A percentile compares a stretch with the other conserved stretches of the same genome.
These are phyloP conservation scores for Gymnoscopelus microlampas DNA, from an alignment of 2,797 vertebrate species.

Conservation along the genomic window DNA sequence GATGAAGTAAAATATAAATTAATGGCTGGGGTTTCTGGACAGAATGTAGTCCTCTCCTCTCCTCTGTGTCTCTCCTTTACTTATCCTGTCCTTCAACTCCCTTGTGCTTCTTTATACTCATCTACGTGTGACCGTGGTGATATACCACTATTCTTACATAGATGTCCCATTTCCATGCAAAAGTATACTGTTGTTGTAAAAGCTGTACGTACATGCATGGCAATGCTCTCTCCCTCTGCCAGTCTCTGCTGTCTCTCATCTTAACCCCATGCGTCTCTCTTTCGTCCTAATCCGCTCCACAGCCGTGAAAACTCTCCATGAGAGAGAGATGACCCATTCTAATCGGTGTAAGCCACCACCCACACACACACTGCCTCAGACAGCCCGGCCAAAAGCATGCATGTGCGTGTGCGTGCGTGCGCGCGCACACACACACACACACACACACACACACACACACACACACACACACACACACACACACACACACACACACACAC, in stretches of 20 bases:
- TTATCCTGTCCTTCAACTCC: slow-evolving; percentile 28
- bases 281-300: slow-evolving; percentile 75
- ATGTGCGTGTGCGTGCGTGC: background rate
- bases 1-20: slow-evolving; percentile 17
- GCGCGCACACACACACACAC: slow-evolving; percentile 5
- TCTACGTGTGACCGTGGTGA: slow-evolving; percentile 32
- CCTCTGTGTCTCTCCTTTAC: slow-evolving; percentile 41
- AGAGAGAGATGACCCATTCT: slow-evolving; percentile 77
- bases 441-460: background rate
- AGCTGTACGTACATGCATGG: slow-evolving; percentile 21
- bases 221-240: slow-evolving; percentile 44
- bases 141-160: slow-evolving; percentile 25
- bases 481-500: background rate
- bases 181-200: background rate
- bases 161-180: background rate
- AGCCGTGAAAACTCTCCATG: slow-evolving; percentile 80
- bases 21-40: slow-evolving; percentile 34
- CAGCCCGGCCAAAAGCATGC: slow-evolving; percentile 34
- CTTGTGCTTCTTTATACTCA: slow-evolving; percentile 34
- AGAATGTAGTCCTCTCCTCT: background rate
- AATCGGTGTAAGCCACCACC: slow-evolving; percentile 73
- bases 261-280: slow-evolving; percentile 29
- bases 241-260: slow-evolving; percentile 13
- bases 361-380: slow-evolving; percentile 61
- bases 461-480: background rate